Conservation (phyloP, 37 sponge, comb jelly and placozoan genomes). For the Aplysina aerophoba region DNA sequence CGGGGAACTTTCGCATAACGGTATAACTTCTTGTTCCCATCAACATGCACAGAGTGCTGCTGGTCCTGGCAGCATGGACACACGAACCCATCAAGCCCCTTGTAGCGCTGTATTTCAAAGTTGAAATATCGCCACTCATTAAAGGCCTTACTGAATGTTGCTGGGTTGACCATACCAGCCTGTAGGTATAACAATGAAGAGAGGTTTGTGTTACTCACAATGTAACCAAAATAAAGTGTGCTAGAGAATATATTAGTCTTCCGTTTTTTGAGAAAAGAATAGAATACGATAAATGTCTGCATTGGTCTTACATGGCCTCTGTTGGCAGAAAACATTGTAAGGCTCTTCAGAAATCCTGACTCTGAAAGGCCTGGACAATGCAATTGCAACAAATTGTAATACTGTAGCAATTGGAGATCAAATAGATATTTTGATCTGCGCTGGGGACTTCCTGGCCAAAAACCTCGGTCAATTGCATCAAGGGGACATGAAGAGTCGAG, state of each 20-base stretch:
- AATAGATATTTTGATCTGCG: conserved; percentile 23
- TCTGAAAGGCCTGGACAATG: conserved; percentile 17
- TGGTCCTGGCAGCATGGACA: not conserved
- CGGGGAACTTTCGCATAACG: conserved; percentile 8
- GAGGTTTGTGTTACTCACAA: not conserved
- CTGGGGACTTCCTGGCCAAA: conserved; percentile 7
- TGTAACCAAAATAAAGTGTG: not conserved
- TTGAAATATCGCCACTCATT: conserved; percentile 17
- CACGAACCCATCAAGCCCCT: not conserved
- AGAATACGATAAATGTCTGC: conserved; percentile 2
- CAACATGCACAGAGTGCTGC: conserved; percentile 21
- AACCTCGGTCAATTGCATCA: conserved; percentile 14
- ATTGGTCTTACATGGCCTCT: conserved; percentile 16
- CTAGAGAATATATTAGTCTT: not conserved
- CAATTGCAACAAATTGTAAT: conserved; percentile 15
- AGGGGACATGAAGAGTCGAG: conserved; percentile 23
- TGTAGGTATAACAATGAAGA: not conserved
- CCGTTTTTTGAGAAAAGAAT: not conserved
- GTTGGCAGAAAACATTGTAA: conserved; percentile 1
- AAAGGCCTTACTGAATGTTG: not conserved
- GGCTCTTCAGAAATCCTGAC: conserved; percentile 13
- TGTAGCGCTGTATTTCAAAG: not conserved
- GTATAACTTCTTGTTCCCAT: conserved; percentile 14
- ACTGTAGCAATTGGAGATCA: conserved; percentile 1
- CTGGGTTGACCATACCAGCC: conserved; percentile 16